Percentiles rank a stretch among this genome's conserved stretches.
Evolutionary conservation across 2,113 vertebrate species (phyloP).

Genomic region (Etia nguti): DNA sequence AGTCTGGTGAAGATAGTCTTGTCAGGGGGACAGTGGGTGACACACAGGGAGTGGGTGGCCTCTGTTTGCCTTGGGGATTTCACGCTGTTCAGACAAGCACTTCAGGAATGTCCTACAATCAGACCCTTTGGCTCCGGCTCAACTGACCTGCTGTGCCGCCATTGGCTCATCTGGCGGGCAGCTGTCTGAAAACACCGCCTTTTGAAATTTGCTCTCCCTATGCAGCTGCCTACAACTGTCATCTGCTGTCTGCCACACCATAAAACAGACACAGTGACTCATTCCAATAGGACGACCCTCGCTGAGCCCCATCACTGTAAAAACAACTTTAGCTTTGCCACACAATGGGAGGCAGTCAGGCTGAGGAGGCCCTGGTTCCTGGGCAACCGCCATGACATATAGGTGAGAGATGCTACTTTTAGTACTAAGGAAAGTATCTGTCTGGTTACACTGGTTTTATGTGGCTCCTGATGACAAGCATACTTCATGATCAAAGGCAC

Average conservation of each 20-base stretch:
- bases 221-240: conserved; percentile 32
- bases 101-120: conserved; percentile 65
- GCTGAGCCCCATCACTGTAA: background rate
- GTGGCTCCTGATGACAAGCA: background rate
- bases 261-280: conserved; percentile 20
- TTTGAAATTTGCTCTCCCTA: background rate
- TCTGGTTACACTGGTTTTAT: background rate
- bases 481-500: background rate
- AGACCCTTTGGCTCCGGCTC: conserved; percentile 59
- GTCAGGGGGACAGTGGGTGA: conserved; percentile 6
- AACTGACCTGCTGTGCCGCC: conserved; percentile 24
- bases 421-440: background rate
- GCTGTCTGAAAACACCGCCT: conserved; percentile 45
- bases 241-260: conserved; percentile 14
- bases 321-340: conserved; percentile 6
- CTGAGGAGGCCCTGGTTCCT: background rate
- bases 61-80: conserved; percentile 65
- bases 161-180: conserved; percentile 48
- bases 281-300: background rate
- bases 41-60: conserved; percentile 46
- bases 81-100: conserved; percentile 60
- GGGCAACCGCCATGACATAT: conserved; percentile 2
- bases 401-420: conserved; percentile 32
- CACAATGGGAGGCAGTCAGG: conserved; percentile 36
- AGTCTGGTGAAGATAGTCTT: background rate